These are phyloP conservation scores for Microcebus lehilahytsara DNA, from an alignment of 2,113 vertebrate genomes.

Conservation along the genomic window DNA sequence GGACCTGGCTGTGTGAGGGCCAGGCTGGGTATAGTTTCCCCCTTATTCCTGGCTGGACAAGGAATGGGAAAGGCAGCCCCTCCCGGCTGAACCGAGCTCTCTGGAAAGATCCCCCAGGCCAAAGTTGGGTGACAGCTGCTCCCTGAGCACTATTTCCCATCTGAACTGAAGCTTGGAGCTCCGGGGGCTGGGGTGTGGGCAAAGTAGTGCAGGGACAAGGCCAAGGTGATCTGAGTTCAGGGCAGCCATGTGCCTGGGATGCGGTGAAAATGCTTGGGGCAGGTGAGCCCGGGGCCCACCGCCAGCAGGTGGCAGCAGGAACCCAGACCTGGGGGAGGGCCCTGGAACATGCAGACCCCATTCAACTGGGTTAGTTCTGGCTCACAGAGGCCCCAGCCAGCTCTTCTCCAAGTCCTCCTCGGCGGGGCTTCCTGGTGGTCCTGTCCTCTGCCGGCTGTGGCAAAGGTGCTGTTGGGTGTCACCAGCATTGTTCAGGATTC, in stretches of 20 bases:
- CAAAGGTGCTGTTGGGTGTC: neutral
- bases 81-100: neutral
- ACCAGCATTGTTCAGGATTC: neutral
- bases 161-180: neutral
- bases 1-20: neutral
- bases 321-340: neutral
- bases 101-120: neutral
- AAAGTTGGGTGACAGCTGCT: neutral
- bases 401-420: neutral
- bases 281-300: neutral
- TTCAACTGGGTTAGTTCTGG: neutral
- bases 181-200: neutral
- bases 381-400: neutral
- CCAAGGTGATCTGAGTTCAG: neutral
- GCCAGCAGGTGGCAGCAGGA: neutral
- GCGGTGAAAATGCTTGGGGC: neutral
- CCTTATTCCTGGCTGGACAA: neutral
- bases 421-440: neutral
- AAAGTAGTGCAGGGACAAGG: neutral
- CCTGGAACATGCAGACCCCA: neutral
- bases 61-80: neutral
- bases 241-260: neutral
- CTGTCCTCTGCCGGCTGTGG: neutral
- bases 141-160: neutral
- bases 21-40: neutral